Base-by-base conservation (phyloP, 1,140 invertebrate species). In the Mesaphorura yosii region DNA sequence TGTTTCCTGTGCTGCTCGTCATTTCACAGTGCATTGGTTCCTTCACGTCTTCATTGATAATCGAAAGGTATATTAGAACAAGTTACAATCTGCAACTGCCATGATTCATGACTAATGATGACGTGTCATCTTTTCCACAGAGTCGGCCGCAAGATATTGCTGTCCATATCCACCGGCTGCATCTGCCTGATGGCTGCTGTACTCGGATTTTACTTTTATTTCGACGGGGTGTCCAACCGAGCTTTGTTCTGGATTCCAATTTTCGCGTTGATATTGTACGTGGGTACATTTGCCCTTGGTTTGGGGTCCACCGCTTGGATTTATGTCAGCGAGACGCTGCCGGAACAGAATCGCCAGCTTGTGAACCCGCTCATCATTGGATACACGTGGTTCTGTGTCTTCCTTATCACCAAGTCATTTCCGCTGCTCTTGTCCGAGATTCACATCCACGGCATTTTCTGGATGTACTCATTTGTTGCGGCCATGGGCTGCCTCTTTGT, bases 241-340 rank as follows among this genome's bases (percentile, higher is more conserved):
- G 17, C 25, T 31, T 28, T 57, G 1, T 38, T 38, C 14, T 52
- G 37, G 46, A 31, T 53, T 4, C 68, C 73, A 14, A 63, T 77
- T 1, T 47, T 64, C 1, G 70, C 69, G 19, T 57, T 76, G 0
- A 65, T 72, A 15, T 38, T 70, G 1, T 77, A 71, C 57, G 71
- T 75, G 20, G 63, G 70, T 46, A 70, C 68, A 17, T 77, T 77
- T 65, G 69, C 70, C 4, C 46, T 76, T 26, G 76, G 75, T 3
- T 75, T 70, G 3, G 76, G 76, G 22, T 75, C 76, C 10, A 70
- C 77, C 22, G 73, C 74, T 5, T 74, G 75, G 72, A 65, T 77
- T 23, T 64, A 76, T 17, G 40, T 48, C 22, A 47, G 48, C 3
- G 59, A 61, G 47, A 51, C 58, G 20, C 41, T 61, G 0, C 51